Percentiles rank a stretch among this genome's conserved stretches.
Evolutionary conservation across 2,888 invertebrate genomes (phyloP).

Genomic region (Timema podura): DNA sequence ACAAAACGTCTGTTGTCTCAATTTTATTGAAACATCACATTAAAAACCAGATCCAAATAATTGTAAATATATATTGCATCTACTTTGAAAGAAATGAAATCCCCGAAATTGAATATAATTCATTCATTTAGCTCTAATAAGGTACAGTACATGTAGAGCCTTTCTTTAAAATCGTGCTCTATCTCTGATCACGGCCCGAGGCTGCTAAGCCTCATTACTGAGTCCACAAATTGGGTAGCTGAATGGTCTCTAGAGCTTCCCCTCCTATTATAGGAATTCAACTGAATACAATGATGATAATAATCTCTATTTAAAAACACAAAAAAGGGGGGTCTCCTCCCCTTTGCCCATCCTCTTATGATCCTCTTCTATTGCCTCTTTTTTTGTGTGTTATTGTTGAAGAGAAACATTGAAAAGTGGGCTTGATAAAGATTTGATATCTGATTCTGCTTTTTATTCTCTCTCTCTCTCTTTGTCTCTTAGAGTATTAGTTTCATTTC

Average conservation of each 20-base stretch:
- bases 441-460: slow-evolving; percentile 2
- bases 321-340: background rate
- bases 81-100: background rate
- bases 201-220: slow-evolving; percentile 8
- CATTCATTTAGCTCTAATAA: slow-evolving; percentile 13
- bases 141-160: background rate
- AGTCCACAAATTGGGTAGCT: slow-evolving; percentile 11
- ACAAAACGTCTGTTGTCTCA: no score
- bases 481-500: slow-evolving; percentile 8
- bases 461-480: background rate
- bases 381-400: slow-evolving; percentile 1
- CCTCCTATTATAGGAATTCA: slow-evolving; percentile 7
- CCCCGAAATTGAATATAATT: background rate
- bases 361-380: no score
- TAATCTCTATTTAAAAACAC: slow-evolving; percentile 7
- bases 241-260: background rate
- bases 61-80: no score
- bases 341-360: no score
- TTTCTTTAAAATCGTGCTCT: slow-evolving; percentile 3
- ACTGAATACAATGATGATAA: slow-evolving; percentile 12
- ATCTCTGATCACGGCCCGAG: slow-evolving; percentile 11
- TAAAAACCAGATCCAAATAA: no score
- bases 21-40: no score
- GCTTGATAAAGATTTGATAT: slow-evolving; percentile 8
- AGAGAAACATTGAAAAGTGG: background rate